These are phyloP conservation scores for Brachystomella parvula DNA, from an alignment of 1,140 invertebrate species.

Conservation along the genomic window DNA sequence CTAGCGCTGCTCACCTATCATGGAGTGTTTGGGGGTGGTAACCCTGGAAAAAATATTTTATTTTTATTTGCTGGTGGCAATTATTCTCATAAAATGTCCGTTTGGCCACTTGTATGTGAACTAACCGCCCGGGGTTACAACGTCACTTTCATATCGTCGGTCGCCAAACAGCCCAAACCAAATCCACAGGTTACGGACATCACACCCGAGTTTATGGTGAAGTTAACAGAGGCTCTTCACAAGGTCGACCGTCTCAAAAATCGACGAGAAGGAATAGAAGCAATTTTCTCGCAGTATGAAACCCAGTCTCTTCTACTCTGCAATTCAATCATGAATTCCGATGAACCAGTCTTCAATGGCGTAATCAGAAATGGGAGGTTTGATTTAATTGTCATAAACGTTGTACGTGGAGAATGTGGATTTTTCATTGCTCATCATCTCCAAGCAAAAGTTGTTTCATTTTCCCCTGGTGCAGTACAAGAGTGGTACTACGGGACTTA, in stretches of 20 bases:
- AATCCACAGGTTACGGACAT: constrained; percentile 14
- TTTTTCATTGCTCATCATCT: constrained; percentile 13
- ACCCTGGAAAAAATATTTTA: constrained; percentile 11
- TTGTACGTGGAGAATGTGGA: constrained; percentile 22
- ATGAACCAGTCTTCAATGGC: not conserved
- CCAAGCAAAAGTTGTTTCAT: constrained; percentile 8
- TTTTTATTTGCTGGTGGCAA: constrained; percentile 27
- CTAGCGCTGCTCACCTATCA: not conserved
- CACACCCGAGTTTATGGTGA: not conserved
- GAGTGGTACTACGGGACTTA: constrained; percentile 12
- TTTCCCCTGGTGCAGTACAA: not conserved
- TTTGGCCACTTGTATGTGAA: constrained; percentile 16
- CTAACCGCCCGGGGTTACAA: constrained; percentile 17
- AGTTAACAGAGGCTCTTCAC: constrained; percentile 3
- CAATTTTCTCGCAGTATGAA: not conserved
- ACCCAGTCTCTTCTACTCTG: not conserved
- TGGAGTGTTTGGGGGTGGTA: not conserved
- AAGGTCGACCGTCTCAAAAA: constrained; percentile 15
- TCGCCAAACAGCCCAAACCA: not conserved
- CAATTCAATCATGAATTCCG: not conserved
- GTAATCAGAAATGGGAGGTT: not conserved
- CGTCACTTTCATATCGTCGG: constrained; percentile 19
- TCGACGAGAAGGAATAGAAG: not conserved
- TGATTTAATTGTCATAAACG: constrained; percentile 19
- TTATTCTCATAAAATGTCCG: constrained; percentile 14